Conservation (phyloP, 2,888 invertebrate genomes). For the Cheilosia soror region DNA sequence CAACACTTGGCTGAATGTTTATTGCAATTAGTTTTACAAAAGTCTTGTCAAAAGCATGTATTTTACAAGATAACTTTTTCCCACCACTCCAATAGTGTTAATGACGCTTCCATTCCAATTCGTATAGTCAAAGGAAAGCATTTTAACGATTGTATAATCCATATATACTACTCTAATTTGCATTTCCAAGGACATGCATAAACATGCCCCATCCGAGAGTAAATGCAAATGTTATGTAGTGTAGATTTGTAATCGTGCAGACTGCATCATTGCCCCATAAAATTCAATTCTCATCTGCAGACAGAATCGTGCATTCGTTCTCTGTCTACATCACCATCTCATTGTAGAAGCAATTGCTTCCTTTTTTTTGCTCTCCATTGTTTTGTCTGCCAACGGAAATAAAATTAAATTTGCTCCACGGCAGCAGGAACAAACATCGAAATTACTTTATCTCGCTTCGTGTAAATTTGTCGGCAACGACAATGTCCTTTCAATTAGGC, state of each 20-base stretch:
- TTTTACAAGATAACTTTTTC: not conserved
- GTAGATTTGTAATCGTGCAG: conserved; percentile 16
- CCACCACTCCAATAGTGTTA: not conserved
- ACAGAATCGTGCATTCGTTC: conserved; percentile 45
- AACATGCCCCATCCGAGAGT: conserved; percentile 24
- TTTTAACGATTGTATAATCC: conserved; percentile 55
- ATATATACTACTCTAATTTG: conserved; percentile 60
- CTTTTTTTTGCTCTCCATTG: conserved; percentile 23
- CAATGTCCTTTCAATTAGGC: conserved; percentile 71
- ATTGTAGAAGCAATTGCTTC: conserved; percentile 51
- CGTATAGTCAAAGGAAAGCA: conserved; percentile 26
- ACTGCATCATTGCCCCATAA: conserved; percentile 46
- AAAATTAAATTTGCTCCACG: conserved; percentile 62
- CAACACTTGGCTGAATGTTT: too few species aligned
- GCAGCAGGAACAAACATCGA: conserved; percentile 61
- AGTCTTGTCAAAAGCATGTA: not conserved
- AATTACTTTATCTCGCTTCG: conserved; percentile 51
- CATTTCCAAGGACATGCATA: conserved; percentile 56
- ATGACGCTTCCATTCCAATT: not conserved
- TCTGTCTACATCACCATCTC: conserved; percentile 52
- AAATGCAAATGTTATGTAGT: conserved; percentile 32
- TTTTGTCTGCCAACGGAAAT: conserved; percentile 62
- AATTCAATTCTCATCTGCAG: conserved; percentile 52
- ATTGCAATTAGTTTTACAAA: too few species aligned
- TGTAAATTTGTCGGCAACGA: conserved; percentile 61